Conservation (phyloP, 2,797 vertebrate genomes). For the Nasua narica region DNA sequence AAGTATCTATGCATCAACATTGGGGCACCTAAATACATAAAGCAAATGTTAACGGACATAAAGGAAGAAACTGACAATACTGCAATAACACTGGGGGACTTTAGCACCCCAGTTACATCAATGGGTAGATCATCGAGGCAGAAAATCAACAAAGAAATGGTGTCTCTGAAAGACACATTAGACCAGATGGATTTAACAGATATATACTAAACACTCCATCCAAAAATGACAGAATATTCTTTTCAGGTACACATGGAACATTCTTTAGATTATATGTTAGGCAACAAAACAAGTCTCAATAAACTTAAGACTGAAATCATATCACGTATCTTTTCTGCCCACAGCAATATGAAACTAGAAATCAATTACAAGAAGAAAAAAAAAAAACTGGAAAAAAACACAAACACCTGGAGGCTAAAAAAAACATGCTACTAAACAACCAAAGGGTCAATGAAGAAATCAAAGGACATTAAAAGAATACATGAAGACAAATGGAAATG, state of each 20-base stretch:
- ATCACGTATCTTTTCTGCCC: background rate
- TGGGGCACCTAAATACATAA: background rate
- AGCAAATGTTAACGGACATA: background rate
- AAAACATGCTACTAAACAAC: background rate
- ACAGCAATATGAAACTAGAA: background rate
- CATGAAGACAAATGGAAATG: background rate
- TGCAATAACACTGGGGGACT: background rate
- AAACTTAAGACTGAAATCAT: background rate
- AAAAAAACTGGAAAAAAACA: background rate
- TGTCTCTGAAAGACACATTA: background rate
- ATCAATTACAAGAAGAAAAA: background rate
- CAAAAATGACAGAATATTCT: background rate
- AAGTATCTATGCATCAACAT: background rate
- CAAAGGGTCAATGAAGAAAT: background rate
- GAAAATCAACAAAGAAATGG: background rate
- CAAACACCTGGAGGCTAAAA: background rate
- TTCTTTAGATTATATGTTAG: background rate
- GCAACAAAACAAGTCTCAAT: background rate
- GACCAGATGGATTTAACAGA: background rate
- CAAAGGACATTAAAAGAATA: background rate
- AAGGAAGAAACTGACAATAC: background rate
- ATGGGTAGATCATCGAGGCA: background rate
- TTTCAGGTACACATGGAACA: background rate
- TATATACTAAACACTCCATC: background rate
- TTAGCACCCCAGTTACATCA: background rate